These are phyloP conservation scores for Encarsia formosa DNA, from an alignment of 2,888 invertebrate genomes.

Conservation along the genomic window DNA sequence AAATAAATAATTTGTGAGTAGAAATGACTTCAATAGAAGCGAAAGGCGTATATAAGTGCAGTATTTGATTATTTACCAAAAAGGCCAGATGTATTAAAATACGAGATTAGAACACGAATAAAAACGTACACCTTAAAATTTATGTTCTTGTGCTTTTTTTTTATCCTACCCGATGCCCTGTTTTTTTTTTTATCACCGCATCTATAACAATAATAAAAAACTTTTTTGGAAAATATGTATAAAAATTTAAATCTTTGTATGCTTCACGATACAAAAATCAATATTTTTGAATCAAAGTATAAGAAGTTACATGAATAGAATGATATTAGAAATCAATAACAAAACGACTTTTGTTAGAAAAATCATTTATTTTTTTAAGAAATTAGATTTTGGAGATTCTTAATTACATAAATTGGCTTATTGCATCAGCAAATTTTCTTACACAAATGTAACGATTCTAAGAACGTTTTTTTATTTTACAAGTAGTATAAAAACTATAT, in stretches of 20 bases:
- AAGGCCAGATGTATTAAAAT: constrained; percentile 40
- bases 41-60: constrained; percentile 5
- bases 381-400: constrained; percentile 13
- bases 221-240: too few relatives aligned
- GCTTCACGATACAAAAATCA: background rate
- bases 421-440: too few relatives aligned
- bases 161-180: background rate
- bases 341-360: background rate
- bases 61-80: constrained; percentile 24
- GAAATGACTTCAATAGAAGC: constrained; percentile 2
- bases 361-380: constrained; percentile 3
- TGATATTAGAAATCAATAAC: background rate
- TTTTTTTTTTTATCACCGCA: background rate
- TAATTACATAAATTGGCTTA: background rate
- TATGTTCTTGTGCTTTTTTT: too few relatives aligned
- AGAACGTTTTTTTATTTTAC: too few relatives aligned
- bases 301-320: background rate
- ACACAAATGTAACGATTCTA: too few relatives aligned
- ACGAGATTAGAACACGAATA: constrained; percentile 43
- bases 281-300: background rate
- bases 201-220: too few relatives aligned
- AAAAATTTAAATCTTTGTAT: background rate
- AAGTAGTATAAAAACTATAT: too few relatives aligned
- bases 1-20: too few relatives aligned
- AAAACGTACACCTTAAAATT: constrained; percentile 39